Evolutionary conservation across 2,113 vertebrate species (phyloP).

Genomic region (Sisor rabdophorus): DNA sequence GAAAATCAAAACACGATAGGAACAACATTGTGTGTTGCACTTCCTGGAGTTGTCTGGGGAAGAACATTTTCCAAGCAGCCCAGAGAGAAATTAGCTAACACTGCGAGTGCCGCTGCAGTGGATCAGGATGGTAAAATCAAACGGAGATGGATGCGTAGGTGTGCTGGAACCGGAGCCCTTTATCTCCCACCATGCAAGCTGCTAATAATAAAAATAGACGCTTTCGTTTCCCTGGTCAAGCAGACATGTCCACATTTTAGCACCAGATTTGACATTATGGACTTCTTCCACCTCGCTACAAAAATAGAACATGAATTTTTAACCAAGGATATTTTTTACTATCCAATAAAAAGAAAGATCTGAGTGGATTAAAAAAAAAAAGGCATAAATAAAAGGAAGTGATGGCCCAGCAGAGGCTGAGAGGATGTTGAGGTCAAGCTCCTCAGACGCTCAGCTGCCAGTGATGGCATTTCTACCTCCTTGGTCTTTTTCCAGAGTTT

Average conservation of each 20-base stretch:
- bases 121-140: conserved; percentile 2
- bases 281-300: not conserved
- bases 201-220: conserved; percentile 5
- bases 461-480: not conserved
- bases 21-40: not conserved
- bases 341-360: not conserved
- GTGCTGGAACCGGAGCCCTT: not conserved
- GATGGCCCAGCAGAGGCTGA: too few relatives aligned
- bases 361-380: too few relatives aligned
- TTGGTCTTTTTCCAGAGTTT: not conserved
- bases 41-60: not conserved
- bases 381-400: too few relatives aligned
- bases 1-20: not conserved
- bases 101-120: not conserved
- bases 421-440: too few relatives aligned
- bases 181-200: conserved; percentile 29
- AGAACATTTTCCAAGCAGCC: not conserved
- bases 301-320: too few relatives aligned
- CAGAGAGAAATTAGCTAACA: not conserved
- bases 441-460: not conserved
- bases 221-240: not conserved
- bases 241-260: not conserved
- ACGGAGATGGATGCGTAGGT: conserved; percentile 24
- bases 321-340: too few relatives aligned
- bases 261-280: not conserved